Percentiles rank a stretch among this genome's conserved stretches.
Evolutionary conservation across 1,140 invertebrate genomes (phyloP).

Genomic region (Coptotermes formosanus): DNA sequence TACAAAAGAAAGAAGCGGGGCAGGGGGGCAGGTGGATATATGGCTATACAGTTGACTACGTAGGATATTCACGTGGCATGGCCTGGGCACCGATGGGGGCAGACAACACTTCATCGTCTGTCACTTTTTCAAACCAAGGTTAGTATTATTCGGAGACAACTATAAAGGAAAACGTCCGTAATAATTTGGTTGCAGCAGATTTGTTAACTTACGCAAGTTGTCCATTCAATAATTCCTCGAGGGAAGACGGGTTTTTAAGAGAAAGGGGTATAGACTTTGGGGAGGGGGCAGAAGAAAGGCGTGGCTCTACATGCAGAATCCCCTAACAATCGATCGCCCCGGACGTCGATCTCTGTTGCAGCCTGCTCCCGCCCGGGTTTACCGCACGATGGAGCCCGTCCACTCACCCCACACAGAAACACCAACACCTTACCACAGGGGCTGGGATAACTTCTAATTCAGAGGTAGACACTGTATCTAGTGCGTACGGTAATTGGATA

Average conservation of each 20-base stretch:
- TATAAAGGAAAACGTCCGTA: neutral
- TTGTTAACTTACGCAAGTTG: neutral
- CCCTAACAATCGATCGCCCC: conserved; percentile 12
- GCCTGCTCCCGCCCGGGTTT: conserved; percentile 5
- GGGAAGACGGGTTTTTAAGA: neutral
- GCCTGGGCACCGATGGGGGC: neutral
- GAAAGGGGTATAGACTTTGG: neutral
- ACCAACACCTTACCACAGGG: neutral
- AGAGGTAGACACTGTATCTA: neutral
- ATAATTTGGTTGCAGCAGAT: neutral
- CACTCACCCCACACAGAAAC: neutral
- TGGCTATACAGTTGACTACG: neutral
- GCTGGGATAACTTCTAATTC: neutral
- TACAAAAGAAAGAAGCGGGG: too few species aligned
- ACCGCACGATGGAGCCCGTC: neutral
- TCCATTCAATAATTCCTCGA: neutral
- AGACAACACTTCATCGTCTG: neutral
- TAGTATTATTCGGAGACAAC: neutral
- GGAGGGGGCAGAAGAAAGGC: neutral
- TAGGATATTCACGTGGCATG: neutral
- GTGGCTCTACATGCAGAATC: conserved; percentile 14
- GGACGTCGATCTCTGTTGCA: conserved; percentile 8
- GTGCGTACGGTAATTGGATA: neutral
- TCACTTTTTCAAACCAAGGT: neutral
- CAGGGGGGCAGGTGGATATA: too few species aligned